phyloP scores from a whole-genome alignment of 2,797 vertebrate genomes.

The Peromyscus melanophrys region DNA sequence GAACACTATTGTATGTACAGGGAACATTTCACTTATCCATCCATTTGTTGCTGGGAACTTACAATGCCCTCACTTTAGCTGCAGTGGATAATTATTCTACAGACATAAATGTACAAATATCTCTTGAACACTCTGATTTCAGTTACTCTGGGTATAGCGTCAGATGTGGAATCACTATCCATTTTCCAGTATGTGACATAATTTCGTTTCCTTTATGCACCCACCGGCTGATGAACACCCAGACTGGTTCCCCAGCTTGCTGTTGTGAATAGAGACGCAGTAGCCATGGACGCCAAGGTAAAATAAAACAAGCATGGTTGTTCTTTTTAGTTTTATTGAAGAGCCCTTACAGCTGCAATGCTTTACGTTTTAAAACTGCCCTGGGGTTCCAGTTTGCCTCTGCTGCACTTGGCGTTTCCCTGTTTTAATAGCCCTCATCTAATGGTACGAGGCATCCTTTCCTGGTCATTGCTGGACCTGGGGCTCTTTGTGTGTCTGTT shows the following conservation, averaged over 20 bases:
- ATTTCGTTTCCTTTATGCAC: background rate
- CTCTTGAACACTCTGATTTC: background rate
- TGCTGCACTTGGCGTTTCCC: background rate
- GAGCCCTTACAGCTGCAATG: background rate
- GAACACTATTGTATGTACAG: background rate
- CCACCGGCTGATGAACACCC: background rate
- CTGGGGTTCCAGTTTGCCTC: background rate
- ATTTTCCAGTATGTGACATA: background rate
- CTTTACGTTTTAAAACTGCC: background rate
- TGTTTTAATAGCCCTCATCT: background rate
- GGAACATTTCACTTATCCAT: background rate
- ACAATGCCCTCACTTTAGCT: background rate
- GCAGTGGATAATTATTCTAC: background rate
- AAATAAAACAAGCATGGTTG: background rate
- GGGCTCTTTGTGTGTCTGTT: background rate
- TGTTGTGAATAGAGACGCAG: no score
- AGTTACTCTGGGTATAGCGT: background rate
- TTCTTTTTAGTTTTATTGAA: background rate
- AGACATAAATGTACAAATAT: background rate
- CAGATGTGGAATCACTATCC: background rate
- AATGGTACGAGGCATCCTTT: background rate
- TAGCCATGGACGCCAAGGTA: background rate
- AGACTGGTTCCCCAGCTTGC: no score
- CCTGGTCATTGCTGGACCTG: background rate
- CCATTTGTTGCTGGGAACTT: background rate